Conservation (phyloP, 1,140 invertebrate genomes). For the Phortica variegata region DNA sequence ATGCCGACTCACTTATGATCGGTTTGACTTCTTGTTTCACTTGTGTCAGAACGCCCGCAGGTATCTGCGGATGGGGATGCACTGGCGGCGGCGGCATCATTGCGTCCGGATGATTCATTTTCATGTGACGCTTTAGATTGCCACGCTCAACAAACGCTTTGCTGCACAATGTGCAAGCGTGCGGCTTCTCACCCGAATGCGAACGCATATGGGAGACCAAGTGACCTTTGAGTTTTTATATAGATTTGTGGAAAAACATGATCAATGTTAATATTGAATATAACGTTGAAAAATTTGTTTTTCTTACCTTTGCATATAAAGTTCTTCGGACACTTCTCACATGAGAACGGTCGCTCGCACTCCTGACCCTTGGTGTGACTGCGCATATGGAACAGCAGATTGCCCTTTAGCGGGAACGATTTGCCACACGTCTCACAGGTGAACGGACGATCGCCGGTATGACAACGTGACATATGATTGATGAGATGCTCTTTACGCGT, state of each 20-base stretch:
- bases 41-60: constrained; percentile 51
- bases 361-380: constrained; percentile 86
- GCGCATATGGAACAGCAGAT: constrained; percentile 91
- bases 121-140: constrained; percentile 67
- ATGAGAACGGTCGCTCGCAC: constrained; percentile 87
- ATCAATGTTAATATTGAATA: no score
- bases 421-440: constrained; percentile 82
- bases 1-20: constrained; percentile 53
- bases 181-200: constrained; percentile 83
- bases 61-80: constrained; percentile 55
- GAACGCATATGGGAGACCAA: constrained; percentile 85
- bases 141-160: constrained; percentile 79
- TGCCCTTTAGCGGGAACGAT: constrained; percentile 83
- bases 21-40: constrained; percentile 56
- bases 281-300: neutral
- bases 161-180: constrained; percentile 72
- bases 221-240: constrained; percentile 67
- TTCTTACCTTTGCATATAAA: constrained; percentile 89
- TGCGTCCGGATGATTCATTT: constrained; percentile 57
- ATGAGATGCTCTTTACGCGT: constrained; percentile 78
- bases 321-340: constrained; percentile 94
- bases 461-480: constrained; percentile 73
- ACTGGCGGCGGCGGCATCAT: constrained; percentile 55
- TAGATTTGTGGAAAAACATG: neutral
- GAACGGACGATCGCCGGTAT: constrained; percentile 85